Conservation (phyloP, 2,113 vertebrate species). For the Aspidoscelis tigris region DNA sequence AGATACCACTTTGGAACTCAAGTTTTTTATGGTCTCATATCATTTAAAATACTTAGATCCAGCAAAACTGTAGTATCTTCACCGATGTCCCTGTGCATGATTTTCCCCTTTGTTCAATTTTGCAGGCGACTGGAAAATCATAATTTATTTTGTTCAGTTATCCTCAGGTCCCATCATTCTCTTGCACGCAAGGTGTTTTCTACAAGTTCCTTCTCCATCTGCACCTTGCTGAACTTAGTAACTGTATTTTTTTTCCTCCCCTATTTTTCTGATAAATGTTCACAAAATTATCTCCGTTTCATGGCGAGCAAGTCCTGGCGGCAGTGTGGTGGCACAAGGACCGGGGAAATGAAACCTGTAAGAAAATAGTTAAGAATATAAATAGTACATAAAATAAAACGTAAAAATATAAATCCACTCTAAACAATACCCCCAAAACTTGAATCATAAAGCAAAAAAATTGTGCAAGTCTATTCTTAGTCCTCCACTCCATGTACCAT, state of each 20-base stretch:
- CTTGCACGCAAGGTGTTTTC: background rate
- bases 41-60: background rate
- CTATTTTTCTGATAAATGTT: constrained; percentile 19
- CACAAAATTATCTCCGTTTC: constrained; percentile 80
- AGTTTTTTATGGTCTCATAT: constrained; percentile 1
- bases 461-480: background rate
- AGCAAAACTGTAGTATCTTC: background rate
- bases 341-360: constrained; percentile 92
- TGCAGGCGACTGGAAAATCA: background rate
- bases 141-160: constrained; percentile 15
- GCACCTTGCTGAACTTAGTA: background rate
- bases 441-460: background rate
- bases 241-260: background rate
- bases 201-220: background rate
- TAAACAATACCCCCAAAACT: background rate
- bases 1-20: background rate
- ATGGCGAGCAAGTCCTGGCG: constrained; percentile 85
- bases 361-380: constrained; percentile 7
- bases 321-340: constrained; percentile 88
- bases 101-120: background rate
- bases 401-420: background rate
- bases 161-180: background rate
- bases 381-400: constrained; percentile 1
- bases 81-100: background rate
- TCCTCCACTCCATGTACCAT: background rate